Evolutionary conservation across 92 coral and sea anemone genomes (phyloP), one percentile per base, ranked within the genome.

Genomic region (Scolanthus callimorphus): DNA sequence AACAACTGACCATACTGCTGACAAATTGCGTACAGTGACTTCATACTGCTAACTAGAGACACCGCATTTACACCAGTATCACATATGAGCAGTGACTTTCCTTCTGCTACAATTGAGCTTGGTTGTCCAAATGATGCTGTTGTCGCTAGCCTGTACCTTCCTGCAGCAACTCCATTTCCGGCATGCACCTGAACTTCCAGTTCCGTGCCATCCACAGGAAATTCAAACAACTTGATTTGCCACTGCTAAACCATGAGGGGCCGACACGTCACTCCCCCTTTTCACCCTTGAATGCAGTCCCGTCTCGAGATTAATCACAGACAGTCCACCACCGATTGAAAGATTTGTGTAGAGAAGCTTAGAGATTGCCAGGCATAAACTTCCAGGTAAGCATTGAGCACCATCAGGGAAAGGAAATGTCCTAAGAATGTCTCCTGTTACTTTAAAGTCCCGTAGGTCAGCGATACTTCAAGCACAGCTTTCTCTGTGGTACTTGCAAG

Each of bases 221-320:
- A n/a, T n/a, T n/a, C n/a, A 38, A 59, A 59, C 39, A 24, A 59
- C 65, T 59, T 54, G 63, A 57, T 55, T 41, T 55, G 61, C 34
- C 48, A n/a, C 59, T 27, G 25, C 69, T 34, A 63, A 41, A 51
- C 69, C 69, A 50, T 48, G 57, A 27, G 70, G 68, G 54, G 68
- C 13, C 55, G 58, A 45, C 11, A 29, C 20, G 13, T 62, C 59
- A 25, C 58, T 27, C 25, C 37, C 31, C 19, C 15, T 39, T 12
- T 41, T 27, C 54, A 62, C 34, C 20, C 24, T 48, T 17, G 68
- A 45, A 48, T 62, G 68, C 37, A 27, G 41, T 25, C 57, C 60
- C 20, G 57, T 63, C 55, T 45, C 61, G 29, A 63, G 70, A 63
- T 63, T 57, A 11, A 63, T 57, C 31, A 50, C 70, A 45, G 29